Base-by-base conservation (phyloP, 2,888 invertebrate species). In the Caenorhabditis sulstoni region DNA sequence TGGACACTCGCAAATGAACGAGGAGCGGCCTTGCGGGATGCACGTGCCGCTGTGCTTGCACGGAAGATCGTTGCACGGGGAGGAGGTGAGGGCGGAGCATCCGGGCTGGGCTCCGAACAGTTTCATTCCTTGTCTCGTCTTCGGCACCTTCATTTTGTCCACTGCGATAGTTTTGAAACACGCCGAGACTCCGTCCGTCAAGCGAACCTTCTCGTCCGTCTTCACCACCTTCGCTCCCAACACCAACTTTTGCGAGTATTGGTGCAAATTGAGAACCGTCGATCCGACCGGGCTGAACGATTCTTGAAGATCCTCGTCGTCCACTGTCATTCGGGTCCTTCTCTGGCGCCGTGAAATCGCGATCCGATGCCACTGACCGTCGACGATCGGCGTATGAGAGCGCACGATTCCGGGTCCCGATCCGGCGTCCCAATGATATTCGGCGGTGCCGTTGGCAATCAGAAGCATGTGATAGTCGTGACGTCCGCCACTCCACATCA, bases 341-440 rank as follows among this genome's bases (percentile, higher is more conserved):
- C 90, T 87, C 4, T 91, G 94, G 85, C 94, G 94, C 29, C 96
- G 93, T 91, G 95, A 95, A 75, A 97, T 92, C 47, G 94, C 93
- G 29, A 93, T 90, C 84, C 94, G 93, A 90, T 95, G 95, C 95
- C 95, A 95, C 84, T 93, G 93, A 5, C 95, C 95, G 90, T 95
- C 95, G 35, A 94, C 94, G n/a, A 83, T 64, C 18, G 55, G 23
- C 12, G 55, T 55, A 18, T 75, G 75, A 7, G 83, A 77, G 47
- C 62, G 59, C 16, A 85, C 94, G 65, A 94, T 92, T 44, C 95
- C 96, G 91, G 95, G 95, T 7, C 97, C 97, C 83, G 95, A 94
- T 20, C 97, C 97, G 84, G 96, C 93, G 91, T 97, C 95, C 92
- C 96, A 95, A 83, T 95, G 93, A 91, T 95, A 96, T 91, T 95